phyloP scores from a whole-genome alignment of 2,888 invertebrate species.

The Diplolepis rosae region DNA sequence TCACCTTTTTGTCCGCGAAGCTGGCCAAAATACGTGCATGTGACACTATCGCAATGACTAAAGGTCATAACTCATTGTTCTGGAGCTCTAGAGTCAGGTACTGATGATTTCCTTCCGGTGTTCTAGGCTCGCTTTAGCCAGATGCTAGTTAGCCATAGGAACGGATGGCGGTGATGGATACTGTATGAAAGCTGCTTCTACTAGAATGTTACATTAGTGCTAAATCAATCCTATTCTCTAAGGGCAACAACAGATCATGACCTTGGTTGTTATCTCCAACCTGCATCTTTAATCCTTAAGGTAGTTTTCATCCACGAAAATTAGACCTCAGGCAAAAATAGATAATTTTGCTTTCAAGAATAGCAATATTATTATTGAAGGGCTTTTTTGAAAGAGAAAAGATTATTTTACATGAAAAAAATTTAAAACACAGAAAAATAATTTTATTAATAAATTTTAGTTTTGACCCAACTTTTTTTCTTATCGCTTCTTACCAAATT shows the following conservation, averaged over 20 bases:
- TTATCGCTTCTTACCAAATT: no score
- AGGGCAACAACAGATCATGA: not conserved
- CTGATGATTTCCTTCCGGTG: constrained; percentile 68
- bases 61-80: constrained; percentile 69
- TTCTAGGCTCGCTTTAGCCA: constrained; percentile 27
- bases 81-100: constrained; percentile 57
- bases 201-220: constrained; percentile 27
- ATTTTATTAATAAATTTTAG: no score
- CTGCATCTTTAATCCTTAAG: no score
- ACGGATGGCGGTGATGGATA: constrained; percentile 42
- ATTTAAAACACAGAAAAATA: no score
- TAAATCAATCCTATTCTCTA: not conserved
- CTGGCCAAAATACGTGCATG: constrained; percentile 47
- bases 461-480: no score
- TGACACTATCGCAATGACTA: constrained; percentile 52
- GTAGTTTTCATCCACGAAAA: no score
- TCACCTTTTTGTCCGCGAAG: not conserved
- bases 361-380: no score
- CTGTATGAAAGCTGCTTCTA: constrained; percentile 35
- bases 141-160: constrained; percentile 30
- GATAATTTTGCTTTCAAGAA: no score
- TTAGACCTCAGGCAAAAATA: no score
- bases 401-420: no score
- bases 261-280: not conserved
- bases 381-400: no score